These are phyloP conservation scores for Leptoclinus maculatus DNA, from an alignment of 2,797 vertebrate genomes.

Conservation along the genomic window DNA sequence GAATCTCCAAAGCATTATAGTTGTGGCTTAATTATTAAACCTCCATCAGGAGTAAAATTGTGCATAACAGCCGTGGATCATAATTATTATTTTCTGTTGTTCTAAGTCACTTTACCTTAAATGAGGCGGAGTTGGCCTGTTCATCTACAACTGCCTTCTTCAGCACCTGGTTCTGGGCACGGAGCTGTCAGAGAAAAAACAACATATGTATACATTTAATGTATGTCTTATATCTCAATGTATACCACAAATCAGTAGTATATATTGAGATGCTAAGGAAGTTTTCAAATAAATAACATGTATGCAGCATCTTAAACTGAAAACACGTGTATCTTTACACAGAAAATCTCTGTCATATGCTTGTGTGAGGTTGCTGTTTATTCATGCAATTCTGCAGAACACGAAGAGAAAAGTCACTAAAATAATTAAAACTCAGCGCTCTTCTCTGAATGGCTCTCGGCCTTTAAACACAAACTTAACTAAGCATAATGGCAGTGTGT, in stretches of 20 bases:
- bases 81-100: not conserved
- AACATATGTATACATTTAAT: not conserved
- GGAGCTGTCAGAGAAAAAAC: constrained; percentile 84
- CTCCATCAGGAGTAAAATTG: not conserved
- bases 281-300: not conserved
- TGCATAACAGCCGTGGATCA: not conserved
- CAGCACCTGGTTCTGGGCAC: constrained; percentile 98
- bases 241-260: not conserved
- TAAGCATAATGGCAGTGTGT: not conserved
- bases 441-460: not conserved
- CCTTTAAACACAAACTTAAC: not conserved
- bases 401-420: not conserved
- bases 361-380: not conserved
- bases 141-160: constrained; percentile 99
- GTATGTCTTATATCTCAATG: too few relatives aligned
- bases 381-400: not conserved
- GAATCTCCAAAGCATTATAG: not conserved
- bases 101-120: constrained; percentile 88
- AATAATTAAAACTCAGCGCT: not conserved
- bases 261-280: not conserved
- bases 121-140: constrained; percentile 90
- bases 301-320: too few relatives aligned
- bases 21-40: not conserved
- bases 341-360: not conserved
- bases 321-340: not conserved